Evolutionary conservation across 2,113 vertebrate genomes (phyloP).

Genomic region (Condylura cristata): DNA sequence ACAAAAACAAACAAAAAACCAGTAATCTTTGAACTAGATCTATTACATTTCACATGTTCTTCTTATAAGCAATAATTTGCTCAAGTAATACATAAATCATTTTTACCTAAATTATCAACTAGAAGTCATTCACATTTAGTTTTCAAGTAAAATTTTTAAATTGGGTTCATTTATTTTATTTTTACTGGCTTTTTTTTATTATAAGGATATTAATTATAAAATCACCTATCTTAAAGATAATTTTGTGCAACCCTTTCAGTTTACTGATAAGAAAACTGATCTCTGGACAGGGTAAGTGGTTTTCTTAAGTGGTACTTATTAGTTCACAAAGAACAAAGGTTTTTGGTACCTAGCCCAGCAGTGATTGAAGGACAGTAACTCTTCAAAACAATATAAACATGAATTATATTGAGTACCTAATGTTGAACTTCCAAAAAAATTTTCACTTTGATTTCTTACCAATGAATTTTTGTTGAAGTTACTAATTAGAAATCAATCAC

Average conservation of each 20-base stretch:
- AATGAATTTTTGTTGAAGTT: background rate
- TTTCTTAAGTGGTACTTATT: background rate
- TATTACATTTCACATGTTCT: background rate
- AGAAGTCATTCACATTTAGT: background rate
- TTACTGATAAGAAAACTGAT: background rate
- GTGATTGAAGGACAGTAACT: background rate
- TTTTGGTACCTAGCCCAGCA: background rate
- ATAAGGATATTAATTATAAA: background rate
- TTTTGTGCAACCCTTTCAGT: background rate
- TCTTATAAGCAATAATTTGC: background rate
- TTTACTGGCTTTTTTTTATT: slow-evolving; percentile 10
- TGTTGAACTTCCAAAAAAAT: background rate
- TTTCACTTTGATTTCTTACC: background rate
- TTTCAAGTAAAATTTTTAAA: background rate
- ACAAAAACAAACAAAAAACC: background rate
- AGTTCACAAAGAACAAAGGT: background rate
- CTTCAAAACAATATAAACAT: background rate
- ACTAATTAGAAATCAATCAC: background rate
- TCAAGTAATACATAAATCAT: background rate
- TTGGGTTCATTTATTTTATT: background rate
- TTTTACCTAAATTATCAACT: background rate
- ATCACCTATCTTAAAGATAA: background rate
- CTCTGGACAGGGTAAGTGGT: background rate
- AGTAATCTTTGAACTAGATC: background rate
- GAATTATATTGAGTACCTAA: background rate